These are phyloP conservation scores for Crioceris asparagi DNA, from an alignment of 2,888 invertebrate species.

Conservation along the genomic window DNA sequence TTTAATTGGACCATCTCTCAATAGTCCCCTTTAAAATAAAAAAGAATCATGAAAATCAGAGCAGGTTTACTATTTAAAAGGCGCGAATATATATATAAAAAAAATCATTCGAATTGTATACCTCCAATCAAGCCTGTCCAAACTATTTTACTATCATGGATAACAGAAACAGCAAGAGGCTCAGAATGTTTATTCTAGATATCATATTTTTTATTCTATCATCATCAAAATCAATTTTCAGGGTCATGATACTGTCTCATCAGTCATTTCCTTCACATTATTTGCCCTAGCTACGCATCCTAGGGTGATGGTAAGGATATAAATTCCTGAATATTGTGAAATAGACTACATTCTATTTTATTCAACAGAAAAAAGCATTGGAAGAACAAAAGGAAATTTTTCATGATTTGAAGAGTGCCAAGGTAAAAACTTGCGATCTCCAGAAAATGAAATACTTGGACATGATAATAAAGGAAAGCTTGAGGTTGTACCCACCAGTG, in stretches of 20 bases:
- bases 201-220: too few relatives aligned
- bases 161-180: too few relatives aligned
- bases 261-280: constrained; percentile 8
- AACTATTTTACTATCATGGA: too few relatives aligned
- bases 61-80: too few relatives aligned
- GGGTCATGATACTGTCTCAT: constrained; percentile 12
- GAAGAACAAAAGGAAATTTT: constrained; percentile 32
- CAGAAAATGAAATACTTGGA: constrained; percentile 14
- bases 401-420: constrained; percentile 16
- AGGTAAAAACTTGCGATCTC: constrained; percentile 21
- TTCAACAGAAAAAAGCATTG: constrained; percentile 29
- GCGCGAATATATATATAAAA: too few relatives aligned
- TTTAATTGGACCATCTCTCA: too few relatives aligned
- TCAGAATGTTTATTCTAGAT: too few relatives aligned
- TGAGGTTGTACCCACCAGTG: constrained; percentile 12
- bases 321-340: background rate
- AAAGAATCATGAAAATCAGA: too few relatives aligned
- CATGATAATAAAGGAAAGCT: constrained; percentile 10
- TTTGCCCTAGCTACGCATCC: constrained; percentile 36
- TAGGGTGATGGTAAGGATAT: background rate
- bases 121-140: too few relatives aligned
- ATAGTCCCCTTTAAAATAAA: too few relatives aligned
- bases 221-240: constrained; percentile 12
- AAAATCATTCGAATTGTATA: too few relatives aligned
- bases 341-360: background rate